Evolutionary conservation across 2,113 vertebrate genomes (phyloP).

Genomic region (Petroica traversi): DNA sequence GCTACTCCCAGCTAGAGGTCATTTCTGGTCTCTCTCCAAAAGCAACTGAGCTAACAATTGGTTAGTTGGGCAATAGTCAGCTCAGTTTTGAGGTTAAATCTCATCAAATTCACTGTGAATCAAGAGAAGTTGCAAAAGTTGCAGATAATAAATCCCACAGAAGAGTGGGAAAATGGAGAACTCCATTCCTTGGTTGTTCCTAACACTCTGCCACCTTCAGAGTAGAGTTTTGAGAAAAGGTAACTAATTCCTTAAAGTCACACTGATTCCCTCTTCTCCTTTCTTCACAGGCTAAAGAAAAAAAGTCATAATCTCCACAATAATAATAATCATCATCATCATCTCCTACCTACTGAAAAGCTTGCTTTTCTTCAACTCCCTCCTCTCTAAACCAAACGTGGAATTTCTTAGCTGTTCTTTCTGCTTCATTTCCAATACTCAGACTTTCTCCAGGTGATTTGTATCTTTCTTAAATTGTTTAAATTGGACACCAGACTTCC

Average conservation of each 20-base stretch:
- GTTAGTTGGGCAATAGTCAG: not conserved
- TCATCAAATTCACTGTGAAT: not conserved
- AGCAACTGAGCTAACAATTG: not conserved
- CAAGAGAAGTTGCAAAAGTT: not conserved
- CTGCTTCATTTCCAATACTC: not conserved
- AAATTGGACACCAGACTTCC: not conserved
- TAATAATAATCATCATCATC: not conserved
- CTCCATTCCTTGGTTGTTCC: not conserved
- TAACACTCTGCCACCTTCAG: not conserved
- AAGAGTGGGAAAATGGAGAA: not conserved
- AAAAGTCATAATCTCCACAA: not conserved
- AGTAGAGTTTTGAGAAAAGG: not conserved
- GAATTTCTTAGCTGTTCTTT: not conserved
- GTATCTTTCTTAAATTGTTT: not conserved
- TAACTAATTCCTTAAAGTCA: not conserved
- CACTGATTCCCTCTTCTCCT: not conserved
- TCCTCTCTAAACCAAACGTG: not conserved
- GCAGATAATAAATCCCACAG: not conserved
- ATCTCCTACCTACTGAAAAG: not conserved
- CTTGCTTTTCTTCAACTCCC: not conserved
- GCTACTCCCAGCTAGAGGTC: not conserved
- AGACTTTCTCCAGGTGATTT: not conserved
- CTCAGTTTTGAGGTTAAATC: not conserved
- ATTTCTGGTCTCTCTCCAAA: not conserved
- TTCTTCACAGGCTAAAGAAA: not conserved